These are phyloP conservation scores for Acanthiza pusilla DNA, from an alignment of 2,797 vertebrate species.

Conservation along the genomic window DNA sequence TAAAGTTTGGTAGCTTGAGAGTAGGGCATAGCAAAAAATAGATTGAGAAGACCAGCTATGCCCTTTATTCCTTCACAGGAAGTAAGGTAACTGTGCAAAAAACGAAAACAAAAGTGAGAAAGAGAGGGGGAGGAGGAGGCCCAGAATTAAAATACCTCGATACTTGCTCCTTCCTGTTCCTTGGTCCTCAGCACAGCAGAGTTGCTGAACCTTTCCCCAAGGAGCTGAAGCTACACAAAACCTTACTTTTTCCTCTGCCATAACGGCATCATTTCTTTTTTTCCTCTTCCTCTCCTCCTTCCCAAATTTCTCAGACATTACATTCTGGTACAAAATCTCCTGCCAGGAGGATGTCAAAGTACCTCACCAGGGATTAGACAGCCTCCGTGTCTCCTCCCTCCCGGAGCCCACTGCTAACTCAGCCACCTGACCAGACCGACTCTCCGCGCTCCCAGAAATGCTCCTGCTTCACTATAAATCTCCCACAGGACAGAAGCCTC, in stretches of 20 bases:
- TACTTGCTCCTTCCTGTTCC: neutral
- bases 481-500: neutral
- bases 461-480: neutral
- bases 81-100: neutral
- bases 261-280: neutral
- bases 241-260: neutral
- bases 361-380: neutral
- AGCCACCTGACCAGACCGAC: neutral
- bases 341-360: neutral
- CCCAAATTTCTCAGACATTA: neutral
- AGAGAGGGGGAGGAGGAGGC: neutral
- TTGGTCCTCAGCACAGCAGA: neutral
- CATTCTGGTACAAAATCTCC: neutral
- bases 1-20: neutral
- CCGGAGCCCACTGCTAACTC: neutral
- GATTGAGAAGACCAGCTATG: neutral
- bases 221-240: neutral
- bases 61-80: neutral
- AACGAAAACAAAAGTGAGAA: conserved; percentile 5
- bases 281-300: neutral
- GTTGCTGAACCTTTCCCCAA: neutral
- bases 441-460: neutral
- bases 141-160: neutral
- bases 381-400: neutral
- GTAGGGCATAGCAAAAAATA: neutral